Percentiles rank a stretch among this genome's conserved stretches.
phyloP scores from a whole-genome alignment of 2,113 vertebrate species.

The Euleptes europaea region DNA sequence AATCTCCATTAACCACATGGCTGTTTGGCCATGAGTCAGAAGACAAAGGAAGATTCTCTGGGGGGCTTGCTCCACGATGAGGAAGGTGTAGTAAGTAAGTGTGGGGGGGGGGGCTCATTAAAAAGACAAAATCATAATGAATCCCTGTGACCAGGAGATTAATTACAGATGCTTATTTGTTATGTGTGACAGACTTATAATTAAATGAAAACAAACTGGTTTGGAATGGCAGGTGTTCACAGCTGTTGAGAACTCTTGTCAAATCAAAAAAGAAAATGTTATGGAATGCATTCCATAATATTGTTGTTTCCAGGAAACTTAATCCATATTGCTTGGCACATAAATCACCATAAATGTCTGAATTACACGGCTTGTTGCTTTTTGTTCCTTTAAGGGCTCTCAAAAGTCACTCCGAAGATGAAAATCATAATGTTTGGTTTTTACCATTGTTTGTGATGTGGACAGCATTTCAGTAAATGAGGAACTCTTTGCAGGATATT shows the following conservation, averaged over 20 bases:
- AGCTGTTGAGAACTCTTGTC: background rate
- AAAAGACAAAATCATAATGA: no score
- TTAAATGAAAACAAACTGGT: conserved; percentile 15
- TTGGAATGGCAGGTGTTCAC: background rate
- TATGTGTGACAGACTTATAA: background rate
- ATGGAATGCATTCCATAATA: background rate
- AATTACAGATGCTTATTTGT: background rate
- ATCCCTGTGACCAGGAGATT: no score
- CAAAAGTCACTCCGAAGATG: background rate
- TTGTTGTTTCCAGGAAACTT: background rate
- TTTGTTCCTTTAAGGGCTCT: background rate
- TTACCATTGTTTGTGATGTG: background rate
- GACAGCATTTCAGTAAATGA: background rate
- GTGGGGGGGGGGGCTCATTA: no score
- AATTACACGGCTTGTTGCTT: background rate
- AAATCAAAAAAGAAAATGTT: background rate
- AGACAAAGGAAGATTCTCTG: no score
- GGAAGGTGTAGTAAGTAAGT: no score
- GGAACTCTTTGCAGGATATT: conserved; percentile 14
- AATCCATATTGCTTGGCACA: background rate
- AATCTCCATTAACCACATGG: no score
- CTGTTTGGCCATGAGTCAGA: no score
- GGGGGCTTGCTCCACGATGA: no score
- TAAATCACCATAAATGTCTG: background rate
- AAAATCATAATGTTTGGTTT: background rate